Evolutionary conservation across 2,888 invertebrate genomes (phyloP).

Genomic region (Lysandra coridon): DNA sequence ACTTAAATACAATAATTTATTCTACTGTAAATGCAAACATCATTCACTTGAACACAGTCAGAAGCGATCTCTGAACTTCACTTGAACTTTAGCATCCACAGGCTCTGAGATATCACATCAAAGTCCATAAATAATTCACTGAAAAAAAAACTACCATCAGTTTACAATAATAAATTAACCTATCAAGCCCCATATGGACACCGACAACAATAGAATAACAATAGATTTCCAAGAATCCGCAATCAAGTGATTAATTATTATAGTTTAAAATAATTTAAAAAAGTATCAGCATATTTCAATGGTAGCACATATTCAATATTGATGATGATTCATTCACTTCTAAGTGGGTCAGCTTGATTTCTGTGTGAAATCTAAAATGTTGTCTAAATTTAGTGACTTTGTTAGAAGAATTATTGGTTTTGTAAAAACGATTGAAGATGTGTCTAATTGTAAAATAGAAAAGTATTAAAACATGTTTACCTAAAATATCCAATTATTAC

Average conservation of each 20-base stretch:
- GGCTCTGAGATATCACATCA: slow-evolving; percentile 43
- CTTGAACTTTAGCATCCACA: slow-evolving; percentile 36
- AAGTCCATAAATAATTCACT: slow-evolving; percentile 44
- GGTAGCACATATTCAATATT: too few relatives aligned
- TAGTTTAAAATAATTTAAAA: too few relatives aligned
- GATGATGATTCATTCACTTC: too few relatives aligned
- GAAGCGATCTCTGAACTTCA: slow-evolving; percentile 40
- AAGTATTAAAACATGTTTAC: slow-evolving; percentile 42
- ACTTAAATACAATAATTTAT: slow-evolving; percentile 69
- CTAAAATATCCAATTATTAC: slow-evolving; percentile 62
- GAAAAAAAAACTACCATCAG: slow-evolving; percentile 41
- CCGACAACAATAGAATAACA: not conserved
- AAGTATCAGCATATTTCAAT: too few relatives aligned
- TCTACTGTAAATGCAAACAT: slow-evolving; percentile 58
- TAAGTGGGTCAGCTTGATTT: too few relatives aligned
- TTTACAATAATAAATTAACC: not conserved
- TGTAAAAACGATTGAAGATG: not conserved
- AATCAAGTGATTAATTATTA: too few relatives aligned
- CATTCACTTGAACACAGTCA: slow-evolving; percentile 46
- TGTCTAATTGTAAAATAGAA: slow-evolving; percentile 15
- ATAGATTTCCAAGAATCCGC: too few relatives aligned
- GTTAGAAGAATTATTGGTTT: not conserved
- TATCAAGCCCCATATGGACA: too few relatives aligned
- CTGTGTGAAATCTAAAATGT: not conserved
- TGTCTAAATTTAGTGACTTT: not conserved